Evolutionary conservation across 2,888 invertebrate species (phyloP).

Genomic region (Clistopyga incitator): DNA sequence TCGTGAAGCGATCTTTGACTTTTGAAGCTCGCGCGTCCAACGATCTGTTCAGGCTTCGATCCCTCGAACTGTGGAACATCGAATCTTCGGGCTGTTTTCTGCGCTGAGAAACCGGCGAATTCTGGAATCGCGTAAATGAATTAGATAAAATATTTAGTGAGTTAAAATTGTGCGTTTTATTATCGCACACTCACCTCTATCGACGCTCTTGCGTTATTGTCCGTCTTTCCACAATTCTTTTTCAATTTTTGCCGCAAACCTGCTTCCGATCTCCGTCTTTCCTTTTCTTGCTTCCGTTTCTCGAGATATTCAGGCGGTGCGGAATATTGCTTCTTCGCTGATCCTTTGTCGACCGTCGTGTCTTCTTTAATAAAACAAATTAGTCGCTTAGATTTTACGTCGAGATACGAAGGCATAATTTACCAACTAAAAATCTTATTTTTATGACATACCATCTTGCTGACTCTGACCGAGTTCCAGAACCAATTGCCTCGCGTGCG

Average conservation of each 20-base stretch:
- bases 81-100: slow-evolving; percentile 77
- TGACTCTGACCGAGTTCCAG: slow-evolving; percentile 94
- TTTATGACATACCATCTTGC: slow-evolving; percentile 85
- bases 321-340: slow-evolving; percentile 91
- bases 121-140: slow-evolving; percentile 70
- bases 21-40: slow-evolving; percentile 80
- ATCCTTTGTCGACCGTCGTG: slow-evolving; percentile 87
- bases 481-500: slow-evolving; percentile 95
- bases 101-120: slow-evolving; percentile 77
- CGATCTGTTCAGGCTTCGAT: slow-evolving; percentile 78
- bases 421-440: slow-evolving; percentile 31
- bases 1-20: slow-evolving; percentile 86
- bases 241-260: slow-evolving; percentile 87
- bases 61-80: slow-evolving; percentile 73
- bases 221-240: slow-evolving; percentile 85
- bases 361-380: slow-evolving; percentile 85
- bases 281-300: slow-evolving; percentile 91
- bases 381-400: neutral
- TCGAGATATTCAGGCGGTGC: slow-evolving; percentile 95
- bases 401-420: neutral
- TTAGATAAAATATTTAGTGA: no score
- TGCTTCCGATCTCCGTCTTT: slow-evolving; percentile 88
- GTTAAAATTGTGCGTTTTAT: no score
- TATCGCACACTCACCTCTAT: slow-evolving; percentile 74
- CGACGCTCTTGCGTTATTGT: slow-evolving; percentile 69